Base-by-base conservation (phyloP, 2,888 invertebrate genomes). In the Heterodera filipjevi region DNA sequence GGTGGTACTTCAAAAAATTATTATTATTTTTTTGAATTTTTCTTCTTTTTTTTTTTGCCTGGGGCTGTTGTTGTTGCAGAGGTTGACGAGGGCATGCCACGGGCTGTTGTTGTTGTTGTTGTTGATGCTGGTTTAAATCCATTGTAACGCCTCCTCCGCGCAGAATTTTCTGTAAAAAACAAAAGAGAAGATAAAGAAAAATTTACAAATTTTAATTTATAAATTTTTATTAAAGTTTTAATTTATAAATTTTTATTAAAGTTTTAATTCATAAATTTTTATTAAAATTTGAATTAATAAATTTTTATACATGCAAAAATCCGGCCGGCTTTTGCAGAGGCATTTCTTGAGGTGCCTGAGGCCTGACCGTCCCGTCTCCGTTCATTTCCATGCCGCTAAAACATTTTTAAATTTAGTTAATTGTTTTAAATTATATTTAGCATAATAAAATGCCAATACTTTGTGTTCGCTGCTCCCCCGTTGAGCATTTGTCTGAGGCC, bases 401-500 rank as follows among this genome's bases (percentile, higher is more conserved):
- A 27, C n/a, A 59, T 27, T 59, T 27, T 8, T 12, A 3, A n/a
- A 59, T 59, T n/a, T 14, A 76, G n/a, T 75, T 77, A 46, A 39
- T 16, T 3, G 16, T 49, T 1, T 39, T 39, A 10, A 39, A 39
- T 39, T 39, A 39, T 3, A 10, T n/a, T n/a, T n/a, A 39, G 12
- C 39, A 39, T 10, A 53, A 53, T 22, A 53, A 53, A 22, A 14
- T 53, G 16, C 3, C 35, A n/a, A 19, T 46, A 75, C 78, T 49
- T 78, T 70, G 59, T 66, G 76, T 72, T 71, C 59, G 59, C 72
- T 32, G 30, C 32, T 27, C 68, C 35, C 46, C 75, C 75, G 59
- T 75, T 66, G 76, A 81, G 82, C 71, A 81, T 75, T 49, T 79
- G 75, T 53, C 76, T 79, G 71, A 81, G 75, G 44, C 81, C 81